Evolutionary conservation across 2,888 invertebrate genomes (phyloP), one percentile per base, ranked within the genome.

Genomic region (Aporophyla lueneburgensis): DNA sequence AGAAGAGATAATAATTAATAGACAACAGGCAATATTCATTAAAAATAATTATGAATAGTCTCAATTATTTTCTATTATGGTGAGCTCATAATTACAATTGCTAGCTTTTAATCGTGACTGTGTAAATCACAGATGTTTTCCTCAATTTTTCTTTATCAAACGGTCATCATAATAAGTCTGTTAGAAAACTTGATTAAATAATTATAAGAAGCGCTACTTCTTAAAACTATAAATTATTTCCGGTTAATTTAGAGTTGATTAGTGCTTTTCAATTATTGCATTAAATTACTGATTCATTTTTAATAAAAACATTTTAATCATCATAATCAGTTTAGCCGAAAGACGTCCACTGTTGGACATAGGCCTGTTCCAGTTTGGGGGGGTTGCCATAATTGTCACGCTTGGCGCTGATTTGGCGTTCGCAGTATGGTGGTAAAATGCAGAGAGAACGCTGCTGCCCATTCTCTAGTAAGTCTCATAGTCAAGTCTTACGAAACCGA

Each of bases 11-110:
- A 43, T 43, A 9, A 43, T 1, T 9, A 9, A 43, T 1, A 43
- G 16, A 51, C 68, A 69, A 53, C 27, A n/a, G 53, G 10, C 24
- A 6, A 63, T 33, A 33, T 46, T 53, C 21, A 54, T 63, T 33
- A 53, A 24, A 33, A 56, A 51, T 40, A 2, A 62, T 24, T 58
- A 78, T 71, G 16, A 43, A 54, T 2, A 54, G 53, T 43, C 21
- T 43, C 58, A 59, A 80, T 81, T 51, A 68, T 77, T 33, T 59
- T n/a, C 33, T 61, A 51, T 65, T 46, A 65, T 27, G 43, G 19
- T 33, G 49, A 71, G 12, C 71, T 61, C 71, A 43, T 80, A 66
- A 79, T 73, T 73, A 56, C 40, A 61, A 58, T 68, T 56, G n/a
- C 24, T 63, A 59, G 49, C 46, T n/a, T 58, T 43, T 71, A 59